A percentile compares a stretch with the other conserved stretches of the same genome.
Evolutionary conservation across 2,888 invertebrate species (phyloP).

Genomic region (Cacoxenus indagator): DNA sequence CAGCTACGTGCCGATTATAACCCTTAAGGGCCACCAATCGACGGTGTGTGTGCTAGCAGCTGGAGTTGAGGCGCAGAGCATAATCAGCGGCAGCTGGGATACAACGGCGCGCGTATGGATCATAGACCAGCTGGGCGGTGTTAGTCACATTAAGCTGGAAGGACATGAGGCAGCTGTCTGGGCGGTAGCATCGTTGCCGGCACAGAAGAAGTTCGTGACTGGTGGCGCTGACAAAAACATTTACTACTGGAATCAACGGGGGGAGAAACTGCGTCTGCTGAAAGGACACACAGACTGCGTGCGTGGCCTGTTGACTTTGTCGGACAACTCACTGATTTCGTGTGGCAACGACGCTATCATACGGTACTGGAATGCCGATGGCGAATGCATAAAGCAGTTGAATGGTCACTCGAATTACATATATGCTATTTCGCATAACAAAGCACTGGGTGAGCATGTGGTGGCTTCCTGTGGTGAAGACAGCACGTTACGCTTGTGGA

Average conservation of each 20-base stretch:
- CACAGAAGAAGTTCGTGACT: slow-evolving; percentile 74
- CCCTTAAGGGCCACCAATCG: slow-evolving; percentile 79
- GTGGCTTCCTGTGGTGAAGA: slow-evolving; percentile 93
- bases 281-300: slow-evolving; percentile 94
- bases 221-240: slow-evolving; percentile 95
- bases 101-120: slow-evolving; percentile 88
- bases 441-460: slow-evolving; percentile 73
- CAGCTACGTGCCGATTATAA: slow-evolving; percentile 77
- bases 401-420: slow-evolving; percentile 92
- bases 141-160: slow-evolving; percentile 74
- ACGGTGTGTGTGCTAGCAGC: slow-evolving; percentile 73
- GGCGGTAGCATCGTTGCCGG: slow-evolving; percentile 76
- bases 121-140: slow-evolving; percentile 73
- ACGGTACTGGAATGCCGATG: slow-evolving; percentile 85
- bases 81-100: slow-evolving; percentile 95
- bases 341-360: slow-evolving; percentile 94
- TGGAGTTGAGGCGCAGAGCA: slow-evolving; percentile 72
- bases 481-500: slow-evolving; percentile 86
- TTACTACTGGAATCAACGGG: slow-evolving; percentile 83
- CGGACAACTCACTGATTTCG: slow-evolving; percentile 84
- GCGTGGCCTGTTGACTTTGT: slow-evolving; percentile 81
- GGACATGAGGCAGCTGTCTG: slow-evolving; percentile 91
- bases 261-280: slow-evolving; percentile 77
- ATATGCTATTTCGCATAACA: slow-evolving; percentile 78
- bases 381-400: slow-evolving; percentile 82